phyloP scores from a whole-genome alignment of 2,888 invertebrate genomes.

The Liodrosophila aerea region DNA sequence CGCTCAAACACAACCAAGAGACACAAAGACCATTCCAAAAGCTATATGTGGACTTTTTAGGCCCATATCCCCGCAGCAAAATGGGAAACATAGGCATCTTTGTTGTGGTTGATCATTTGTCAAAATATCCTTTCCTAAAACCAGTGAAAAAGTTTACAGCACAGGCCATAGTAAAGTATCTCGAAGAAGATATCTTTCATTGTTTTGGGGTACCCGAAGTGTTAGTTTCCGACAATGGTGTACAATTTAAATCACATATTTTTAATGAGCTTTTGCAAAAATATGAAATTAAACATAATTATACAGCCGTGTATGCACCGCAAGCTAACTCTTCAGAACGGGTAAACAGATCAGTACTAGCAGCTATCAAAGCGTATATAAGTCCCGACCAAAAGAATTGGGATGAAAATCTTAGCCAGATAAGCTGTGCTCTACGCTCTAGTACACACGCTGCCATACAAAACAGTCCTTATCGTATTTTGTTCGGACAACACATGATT shows the following conservation, averaged over 20 bases:
- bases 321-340: conserved; percentile 25
- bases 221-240: conserved; percentile 16
- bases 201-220: too few relatives aligned
- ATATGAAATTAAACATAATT: neutral
- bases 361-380: conserved; percentile 1
- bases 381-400: conserved; percentile 26
- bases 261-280: conserved; percentile 1
- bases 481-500: conserved; percentile 18
- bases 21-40: neutral
- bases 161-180: too few relatives aligned
- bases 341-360: conserved; percentile 21
- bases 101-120: neutral
- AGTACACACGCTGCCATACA: conserved; percentile 19
- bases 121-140: too few relatives aligned
- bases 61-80: neutral
- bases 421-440: conserved; percentile 11
- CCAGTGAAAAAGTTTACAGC: too few relatives aligned
- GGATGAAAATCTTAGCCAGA: conserved; percentile 20
- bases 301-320: neutral
- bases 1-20: neutral
- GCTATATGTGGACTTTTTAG: conserved; percentile 2
- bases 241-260: conserved; percentile 3
- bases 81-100: conserved; percentile 12
- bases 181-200: too few relatives aligned
- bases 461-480: conserved; percentile 1